Conservation (phyloP, 1,140 invertebrate species). For the Drosophila ogumai region DNA sequence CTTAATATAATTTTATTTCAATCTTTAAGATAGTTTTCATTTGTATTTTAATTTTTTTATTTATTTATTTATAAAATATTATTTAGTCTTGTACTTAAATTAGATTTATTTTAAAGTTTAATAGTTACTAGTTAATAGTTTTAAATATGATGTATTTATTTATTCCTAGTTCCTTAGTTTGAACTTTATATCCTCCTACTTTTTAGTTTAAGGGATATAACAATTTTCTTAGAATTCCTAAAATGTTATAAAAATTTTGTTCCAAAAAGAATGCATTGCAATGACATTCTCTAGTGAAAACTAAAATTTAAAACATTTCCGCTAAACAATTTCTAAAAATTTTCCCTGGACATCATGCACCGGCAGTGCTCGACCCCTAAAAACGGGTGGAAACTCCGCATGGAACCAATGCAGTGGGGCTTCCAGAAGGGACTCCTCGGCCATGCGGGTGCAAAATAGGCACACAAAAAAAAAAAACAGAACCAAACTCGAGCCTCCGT, state of each 20-base stretch:
- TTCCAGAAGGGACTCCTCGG: neutral
- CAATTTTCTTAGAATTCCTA: neutral
- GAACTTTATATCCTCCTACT: neutral
- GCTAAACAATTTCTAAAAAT: slow-evolving; percentile 35
- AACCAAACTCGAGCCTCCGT: slow-evolving; percentile 1
- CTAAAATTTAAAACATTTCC: slow-evolving; percentile 32
- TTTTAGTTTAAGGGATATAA: neutral
- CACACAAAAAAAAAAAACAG: too few relatives aligned
- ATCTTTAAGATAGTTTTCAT: too few relatives aligned
- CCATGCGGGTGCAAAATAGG: slow-evolving; percentile 33
- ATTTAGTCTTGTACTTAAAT: too few relatives aligned
- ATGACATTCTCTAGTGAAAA: slow-evolving; percentile 3
- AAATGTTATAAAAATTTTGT: neutral
- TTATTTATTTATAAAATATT: too few relatives aligned
- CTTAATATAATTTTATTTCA: too few relatives aligned
- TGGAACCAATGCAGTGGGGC: slow-evolving; percentile 21
- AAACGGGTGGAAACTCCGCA: slow-evolving; percentile 8
- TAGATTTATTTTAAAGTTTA: too few relatives aligned
- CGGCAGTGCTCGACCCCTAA: slow-evolving; percentile 6
- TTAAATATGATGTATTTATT: too few relatives aligned
- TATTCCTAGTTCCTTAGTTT: too few relatives aligned
- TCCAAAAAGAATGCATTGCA: neutral
- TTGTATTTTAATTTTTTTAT: too few relatives aligned
- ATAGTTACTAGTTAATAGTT: too few relatives aligned
- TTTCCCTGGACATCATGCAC: slow-evolving; percentile 21